phyloP scores from a whole-genome alignment of 92 coral and sea anemone genomes.

The Porites evermanni region DNA sequence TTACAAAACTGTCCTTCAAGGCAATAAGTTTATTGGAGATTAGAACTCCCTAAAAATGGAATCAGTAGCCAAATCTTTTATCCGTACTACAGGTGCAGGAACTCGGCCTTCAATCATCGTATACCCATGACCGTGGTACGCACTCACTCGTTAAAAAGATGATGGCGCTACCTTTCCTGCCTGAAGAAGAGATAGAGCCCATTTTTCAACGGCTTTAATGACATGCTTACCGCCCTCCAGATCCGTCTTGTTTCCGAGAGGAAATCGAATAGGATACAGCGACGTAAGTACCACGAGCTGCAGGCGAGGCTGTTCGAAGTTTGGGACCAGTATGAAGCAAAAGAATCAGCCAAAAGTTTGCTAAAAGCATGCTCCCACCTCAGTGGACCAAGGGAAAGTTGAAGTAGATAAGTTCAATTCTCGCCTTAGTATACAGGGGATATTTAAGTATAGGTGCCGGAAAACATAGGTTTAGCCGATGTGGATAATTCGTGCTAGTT shows the following conservation, averaged over 20 bases:
- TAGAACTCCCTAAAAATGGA: neutral
- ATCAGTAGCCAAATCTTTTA: conserved; percentile 11
- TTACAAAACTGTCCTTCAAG: conserved; percentile 10
- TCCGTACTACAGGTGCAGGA: conserved; percentile 12
- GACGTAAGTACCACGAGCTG: conserved; percentile 15
- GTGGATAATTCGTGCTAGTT: conserved; percentile 1
- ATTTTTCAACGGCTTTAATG: conserved; percentile 13
- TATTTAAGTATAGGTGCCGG: neutral
- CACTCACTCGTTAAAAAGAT: conserved; percentile 2
- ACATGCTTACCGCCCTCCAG: neutral
- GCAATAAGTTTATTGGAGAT: neutral
- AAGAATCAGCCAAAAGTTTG: neutral
- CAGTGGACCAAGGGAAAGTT: neutral
- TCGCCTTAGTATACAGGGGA: neutral
- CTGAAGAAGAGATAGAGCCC: conserved; percentile 11
- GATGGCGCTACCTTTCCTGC: conserved; percentile 27
- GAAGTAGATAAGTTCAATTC: neutral
- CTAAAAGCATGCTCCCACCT: conserved; percentile 28
- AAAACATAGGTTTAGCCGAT: neutral
- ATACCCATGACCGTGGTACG: conserved; percentile 5
- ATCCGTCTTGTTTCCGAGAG: conserved; percentile 13
- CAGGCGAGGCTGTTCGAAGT: neutral
- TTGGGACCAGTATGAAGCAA: conserved; percentile 18
- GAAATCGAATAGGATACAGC: neutral
- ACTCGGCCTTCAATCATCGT: conserved; percentile 19